Percentiles rank a stretch among this genome's conserved stretches.
Conservation (phyloP, 1,140 invertebrate genomes). For the Aphis gossypii region DNA sequence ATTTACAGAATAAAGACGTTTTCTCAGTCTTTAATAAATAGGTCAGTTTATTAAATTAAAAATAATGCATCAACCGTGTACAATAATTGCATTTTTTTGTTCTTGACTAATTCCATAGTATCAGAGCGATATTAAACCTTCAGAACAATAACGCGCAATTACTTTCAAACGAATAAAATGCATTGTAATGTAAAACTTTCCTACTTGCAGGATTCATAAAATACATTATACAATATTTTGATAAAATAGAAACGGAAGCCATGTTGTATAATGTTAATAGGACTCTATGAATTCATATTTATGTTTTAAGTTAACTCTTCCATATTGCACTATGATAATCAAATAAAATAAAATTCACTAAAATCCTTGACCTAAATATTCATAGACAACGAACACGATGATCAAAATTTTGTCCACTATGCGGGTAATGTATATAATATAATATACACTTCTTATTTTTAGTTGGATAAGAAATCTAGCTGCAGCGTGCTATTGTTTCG, state of each 20-base stretch:
- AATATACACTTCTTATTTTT: neutral
- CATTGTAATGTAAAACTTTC: neutral
- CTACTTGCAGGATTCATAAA: neutral
- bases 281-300: neutral
- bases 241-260: neutral
- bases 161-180: conserved; percentile 24
- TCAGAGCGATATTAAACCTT: neutral
- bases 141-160: neutral
- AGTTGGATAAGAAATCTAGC: neutral
- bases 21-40: neutral
- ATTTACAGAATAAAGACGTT: neutral
- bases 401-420: neutral
- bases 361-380: conserved; percentile 35
- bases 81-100: neutral
- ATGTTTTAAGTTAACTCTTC: neutral
- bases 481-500: neutral
- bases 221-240: neutral
- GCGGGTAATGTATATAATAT: neutral
- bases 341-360: conserved; percentile 13
- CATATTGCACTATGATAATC: neutral
- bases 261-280: neutral
- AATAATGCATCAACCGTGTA: neutral
- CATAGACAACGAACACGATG: neutral
- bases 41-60: conserved; percentile 24
- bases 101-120: neutral